Percentiles rank a stretch among this genome's conserved stretches.
These are phyloP conservation scores for Neodiprion virginianus DNA, from an alignment of 1,140 invertebrate species.

Conservation along the genomic window DNA sequence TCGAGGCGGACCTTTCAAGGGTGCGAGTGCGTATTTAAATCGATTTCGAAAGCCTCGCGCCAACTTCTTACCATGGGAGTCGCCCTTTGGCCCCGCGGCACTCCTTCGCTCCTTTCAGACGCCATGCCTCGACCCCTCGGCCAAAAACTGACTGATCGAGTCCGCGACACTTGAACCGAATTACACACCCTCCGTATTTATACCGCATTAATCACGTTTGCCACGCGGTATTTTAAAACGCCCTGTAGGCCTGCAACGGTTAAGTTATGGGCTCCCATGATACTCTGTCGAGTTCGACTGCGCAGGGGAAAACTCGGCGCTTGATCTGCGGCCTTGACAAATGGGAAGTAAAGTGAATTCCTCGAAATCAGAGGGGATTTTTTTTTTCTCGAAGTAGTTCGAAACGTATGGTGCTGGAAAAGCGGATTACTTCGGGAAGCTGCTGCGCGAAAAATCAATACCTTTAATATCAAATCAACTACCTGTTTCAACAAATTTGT, in stretches of 20 bases:
- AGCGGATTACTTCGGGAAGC: no score
- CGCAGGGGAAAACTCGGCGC: neutral
- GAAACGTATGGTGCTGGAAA: no score
- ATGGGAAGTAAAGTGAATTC: no score
- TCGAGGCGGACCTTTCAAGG: no score
- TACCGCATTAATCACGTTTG: neutral
- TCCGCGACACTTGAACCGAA: constrained; percentile 1
- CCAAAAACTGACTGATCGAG: neutral
- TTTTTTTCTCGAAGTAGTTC: no score
- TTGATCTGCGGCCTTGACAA: no score
- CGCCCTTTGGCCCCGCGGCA: neutral
- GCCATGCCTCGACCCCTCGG: neutral
- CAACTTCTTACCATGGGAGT: neutral
- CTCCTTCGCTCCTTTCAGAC: neutral
- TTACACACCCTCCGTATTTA: neutral
- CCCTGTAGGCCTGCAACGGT: neutral
- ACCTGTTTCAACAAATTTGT: no score
- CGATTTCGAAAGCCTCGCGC: neutral
- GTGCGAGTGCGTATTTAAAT: neutral
- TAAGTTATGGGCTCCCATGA: neutral
- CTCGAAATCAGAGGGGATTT: no score
- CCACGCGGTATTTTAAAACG: constrained; percentile 1
- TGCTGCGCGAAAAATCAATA: no score
- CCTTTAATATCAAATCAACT: no score
- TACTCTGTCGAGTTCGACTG: neutral